A percentile compares a stretch with the other conserved stretches of the same genome.
Conservation (phyloP, 2,113 vertebrate genomes). For the Cranoglanis bouderius region DNA sequence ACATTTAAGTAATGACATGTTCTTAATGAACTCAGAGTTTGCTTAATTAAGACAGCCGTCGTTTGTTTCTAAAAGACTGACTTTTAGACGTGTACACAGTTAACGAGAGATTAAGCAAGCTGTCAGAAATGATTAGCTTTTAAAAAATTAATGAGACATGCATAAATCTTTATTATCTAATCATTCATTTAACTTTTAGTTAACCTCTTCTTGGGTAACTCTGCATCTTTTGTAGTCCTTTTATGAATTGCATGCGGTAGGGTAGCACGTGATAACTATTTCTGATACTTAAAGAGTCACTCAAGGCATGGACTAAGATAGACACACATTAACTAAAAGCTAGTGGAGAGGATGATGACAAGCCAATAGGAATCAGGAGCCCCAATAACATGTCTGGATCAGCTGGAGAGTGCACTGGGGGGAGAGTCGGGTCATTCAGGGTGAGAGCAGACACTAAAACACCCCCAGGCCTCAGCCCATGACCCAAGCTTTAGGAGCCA, state of each 20-base stretch:
- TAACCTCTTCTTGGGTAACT: neutral
- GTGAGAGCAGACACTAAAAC: conserved; percentile 59
- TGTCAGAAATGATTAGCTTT: neutral
- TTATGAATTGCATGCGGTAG: neutral
- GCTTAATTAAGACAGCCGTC: conserved; percentile 38
- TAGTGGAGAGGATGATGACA: conserved; percentile 19
- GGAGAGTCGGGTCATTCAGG: conserved; percentile 42
- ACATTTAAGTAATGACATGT: conserved; percentile 41
- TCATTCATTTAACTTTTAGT: neutral
- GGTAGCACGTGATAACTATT: neutral
- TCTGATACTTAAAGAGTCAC: neutral
- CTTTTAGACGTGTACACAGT: conserved; percentile 20
- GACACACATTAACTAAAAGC: neutral
- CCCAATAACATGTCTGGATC: conserved; percentile 60
- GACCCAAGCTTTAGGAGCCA: conserved; percentile 62
- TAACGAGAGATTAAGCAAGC: conserved; percentile 10
- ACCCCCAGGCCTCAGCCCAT: conserved; percentile 64
- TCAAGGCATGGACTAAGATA: neutral
- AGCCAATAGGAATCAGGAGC: conserved; percentile 8
- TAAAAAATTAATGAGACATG: neutral
- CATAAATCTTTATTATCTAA: neutral
- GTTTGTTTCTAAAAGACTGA: conserved; percentile 38
- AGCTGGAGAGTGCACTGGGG: conserved; percentile 38
- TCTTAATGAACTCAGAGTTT: conserved; percentile 40
- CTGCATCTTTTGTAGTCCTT: too few relatives aligned